Conservation (phyloP, 30 jellyfish, hydroid and myxozoan genomes). For the Rhopilema esculentum region DNA sequence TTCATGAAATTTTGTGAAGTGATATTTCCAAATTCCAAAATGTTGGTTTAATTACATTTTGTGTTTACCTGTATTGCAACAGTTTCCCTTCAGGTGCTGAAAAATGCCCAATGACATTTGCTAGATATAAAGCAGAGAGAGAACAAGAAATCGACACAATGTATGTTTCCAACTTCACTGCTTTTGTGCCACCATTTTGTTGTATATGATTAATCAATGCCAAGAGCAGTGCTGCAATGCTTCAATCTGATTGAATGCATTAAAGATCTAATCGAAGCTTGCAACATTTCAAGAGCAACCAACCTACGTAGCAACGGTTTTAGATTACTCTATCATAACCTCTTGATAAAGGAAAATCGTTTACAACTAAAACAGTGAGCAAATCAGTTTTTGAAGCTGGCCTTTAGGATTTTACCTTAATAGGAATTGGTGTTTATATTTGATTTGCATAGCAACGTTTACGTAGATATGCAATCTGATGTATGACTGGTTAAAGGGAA, state of each 20-base stretch:
- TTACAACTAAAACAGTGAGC: not conserved
- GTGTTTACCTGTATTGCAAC: too few relatives aligned
- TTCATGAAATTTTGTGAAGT: too few relatives aligned
- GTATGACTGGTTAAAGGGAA: too few relatives aligned
- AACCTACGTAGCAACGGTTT: constrained; percentile 76
- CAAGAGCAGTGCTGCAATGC: not conserved
- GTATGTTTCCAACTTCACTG: not conserved
- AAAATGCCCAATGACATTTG: not conserved
- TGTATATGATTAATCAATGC: not conserved
- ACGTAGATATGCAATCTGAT: too few relatives aligned
- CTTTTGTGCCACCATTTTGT: not conserved
- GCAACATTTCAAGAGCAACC: constrained; percentile 49
- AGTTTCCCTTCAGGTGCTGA: too few relatives aligned
- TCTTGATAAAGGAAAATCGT: not conserved
- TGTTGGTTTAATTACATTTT: too few relatives aligned
- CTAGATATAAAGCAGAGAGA: not conserved
- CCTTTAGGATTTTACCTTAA: too few relatives aligned
- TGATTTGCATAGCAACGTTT: too few relatives aligned
- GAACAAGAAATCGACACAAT: not conserved
- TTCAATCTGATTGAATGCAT: constrained; percentile 53
- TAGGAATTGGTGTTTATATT: too few relatives aligned
- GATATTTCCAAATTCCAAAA: too few relatives aligned
- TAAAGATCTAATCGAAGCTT: constrained; percentile 36
- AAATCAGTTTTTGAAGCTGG: too few relatives aligned
- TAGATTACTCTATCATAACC: constrained; percentile 51